Evolutionary conservation across 2,113 vertebrate genomes (phyloP).

Genomic region (Chaenocephalus aceratus): DNA sequence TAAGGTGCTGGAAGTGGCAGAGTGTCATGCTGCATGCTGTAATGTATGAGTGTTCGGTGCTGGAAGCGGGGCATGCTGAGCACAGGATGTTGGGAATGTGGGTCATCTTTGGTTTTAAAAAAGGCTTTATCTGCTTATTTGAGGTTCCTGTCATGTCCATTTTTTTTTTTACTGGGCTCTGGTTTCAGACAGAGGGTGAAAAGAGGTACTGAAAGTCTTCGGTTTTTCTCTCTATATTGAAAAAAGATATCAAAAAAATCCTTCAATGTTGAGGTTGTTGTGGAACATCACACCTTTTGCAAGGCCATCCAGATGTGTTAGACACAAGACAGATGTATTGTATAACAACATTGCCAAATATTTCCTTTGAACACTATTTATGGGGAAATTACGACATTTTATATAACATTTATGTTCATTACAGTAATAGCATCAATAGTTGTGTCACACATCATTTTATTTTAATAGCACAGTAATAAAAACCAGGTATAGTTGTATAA

Average conservation of each 20-base stretch:
- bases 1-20: conserved; percentile 25
- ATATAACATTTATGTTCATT: neutral
- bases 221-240: neutral
- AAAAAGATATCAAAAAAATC: neutral
- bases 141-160: too few relatives aligned
- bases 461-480: neutral
- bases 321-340: neutral
- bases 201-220: too few relatives aligned
- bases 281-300: neutral
- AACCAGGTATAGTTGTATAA: neutral
- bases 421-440: neutral
- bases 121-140: too few relatives aligned
- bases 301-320: neutral
- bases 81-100: conserved; percentile 27
- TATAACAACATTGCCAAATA: neutral
- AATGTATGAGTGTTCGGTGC: conserved; percentile 24
- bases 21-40: conserved; percentile 37
- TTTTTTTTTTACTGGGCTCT: too few relatives aligned
- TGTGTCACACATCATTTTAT: neutral
- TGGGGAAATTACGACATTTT: too few relatives aligned
- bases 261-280: neutral
- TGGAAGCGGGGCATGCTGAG: neutral
- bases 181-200: too few relatives aligned
- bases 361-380: neutral
- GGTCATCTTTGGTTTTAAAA: conserved; percentile 31